Conservation (phyloP, 2,888 invertebrate species). For the Epirrita christyi region DNA sequence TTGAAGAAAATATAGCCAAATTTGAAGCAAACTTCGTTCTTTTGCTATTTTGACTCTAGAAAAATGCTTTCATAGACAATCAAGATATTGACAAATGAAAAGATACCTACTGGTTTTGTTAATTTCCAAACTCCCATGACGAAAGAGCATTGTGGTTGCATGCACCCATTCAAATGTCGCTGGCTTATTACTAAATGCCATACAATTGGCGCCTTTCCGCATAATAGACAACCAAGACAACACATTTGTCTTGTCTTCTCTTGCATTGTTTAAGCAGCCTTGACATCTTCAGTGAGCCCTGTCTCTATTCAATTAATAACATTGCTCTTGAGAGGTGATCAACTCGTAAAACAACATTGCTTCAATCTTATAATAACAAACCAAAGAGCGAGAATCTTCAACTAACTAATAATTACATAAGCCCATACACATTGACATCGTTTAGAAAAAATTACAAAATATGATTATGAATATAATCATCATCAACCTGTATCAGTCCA, state of each 20-base stretch:
- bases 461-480: neutral
- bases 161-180: constrained; percentile 38
- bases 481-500: no score
- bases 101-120: neutral
- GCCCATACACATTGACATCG: neutral
- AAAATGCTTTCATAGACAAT: neutral
- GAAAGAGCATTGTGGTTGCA: constrained; percentile 36
- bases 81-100: neutral
- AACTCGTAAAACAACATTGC: neutral
- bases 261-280: constrained; percentile 33
- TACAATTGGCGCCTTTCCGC: constrained; percentile 28
- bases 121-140: constrained; percentile 29
- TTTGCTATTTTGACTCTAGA: neutral
- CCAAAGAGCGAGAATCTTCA: neutral
- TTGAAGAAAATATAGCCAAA: no score
- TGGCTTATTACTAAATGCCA: constrained; percentile 33
- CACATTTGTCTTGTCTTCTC: constrained; percentile 29
- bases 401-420: neutral
- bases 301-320: constrained; percentile 25
- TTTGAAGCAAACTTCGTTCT: no score
- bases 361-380: neutral
- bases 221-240: constrained; percentile 23
- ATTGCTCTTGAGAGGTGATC: neutral
- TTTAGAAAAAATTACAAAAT: neutral
- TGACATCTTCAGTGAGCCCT: constrained; percentile 30